Evolutionary conservation across 2,888 invertebrate species (phyloP).

Genomic region (Plebejus melissa): DNA sequence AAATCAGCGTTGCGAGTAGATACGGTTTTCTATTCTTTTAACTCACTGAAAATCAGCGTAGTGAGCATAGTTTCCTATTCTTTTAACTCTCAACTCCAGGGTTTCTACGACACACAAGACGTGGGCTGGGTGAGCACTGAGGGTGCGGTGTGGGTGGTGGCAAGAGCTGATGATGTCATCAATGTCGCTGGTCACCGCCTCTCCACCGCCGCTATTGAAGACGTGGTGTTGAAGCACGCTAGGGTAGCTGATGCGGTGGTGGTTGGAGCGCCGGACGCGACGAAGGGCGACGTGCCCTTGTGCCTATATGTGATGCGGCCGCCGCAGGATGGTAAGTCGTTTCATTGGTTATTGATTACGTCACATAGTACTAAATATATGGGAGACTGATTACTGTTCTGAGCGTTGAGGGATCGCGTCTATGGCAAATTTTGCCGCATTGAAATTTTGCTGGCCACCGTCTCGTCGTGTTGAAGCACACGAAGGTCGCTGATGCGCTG

Average conservation of each 20-base stretch:
- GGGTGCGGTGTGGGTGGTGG: constrained; percentile 92
- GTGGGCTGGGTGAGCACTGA: constrained; percentile 91
- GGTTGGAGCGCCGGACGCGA: constrained; percentile 91
- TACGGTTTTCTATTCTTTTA: too few species aligned
- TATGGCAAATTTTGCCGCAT: too few species aligned
- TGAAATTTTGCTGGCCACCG: too few species aligned
- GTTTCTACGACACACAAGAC: constrained; percentile 97
- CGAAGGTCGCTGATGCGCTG: too few species aligned
- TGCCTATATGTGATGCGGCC: constrained; percentile 90
- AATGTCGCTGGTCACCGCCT: constrained; percentile 96
- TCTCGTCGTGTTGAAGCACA: too few species aligned
- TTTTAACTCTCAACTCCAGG: constrained; percentile 66
- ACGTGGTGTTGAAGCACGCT: constrained; percentile 92
- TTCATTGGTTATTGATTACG: too few species aligned
- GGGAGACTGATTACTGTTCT: too few species aligned
- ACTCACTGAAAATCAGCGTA: too few species aligned
- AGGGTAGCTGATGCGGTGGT: constrained; percentile 93
- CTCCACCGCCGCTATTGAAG: constrained; percentile 93
- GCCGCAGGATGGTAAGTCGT: constrained; percentile 62
- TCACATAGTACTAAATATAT: too few species aligned
- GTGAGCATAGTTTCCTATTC: too few species aligned
- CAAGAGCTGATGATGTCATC: constrained; percentile 95
- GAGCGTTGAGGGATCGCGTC: too few species aligned
- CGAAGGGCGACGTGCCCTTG: constrained; percentile 94
- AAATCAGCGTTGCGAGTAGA: too few species aligned